Percentiles rank a stretch among this genome's conserved stretches.
Conservation (phyloP, 2,797 vertebrate species). For the Cheirogaleus major region DNA sequence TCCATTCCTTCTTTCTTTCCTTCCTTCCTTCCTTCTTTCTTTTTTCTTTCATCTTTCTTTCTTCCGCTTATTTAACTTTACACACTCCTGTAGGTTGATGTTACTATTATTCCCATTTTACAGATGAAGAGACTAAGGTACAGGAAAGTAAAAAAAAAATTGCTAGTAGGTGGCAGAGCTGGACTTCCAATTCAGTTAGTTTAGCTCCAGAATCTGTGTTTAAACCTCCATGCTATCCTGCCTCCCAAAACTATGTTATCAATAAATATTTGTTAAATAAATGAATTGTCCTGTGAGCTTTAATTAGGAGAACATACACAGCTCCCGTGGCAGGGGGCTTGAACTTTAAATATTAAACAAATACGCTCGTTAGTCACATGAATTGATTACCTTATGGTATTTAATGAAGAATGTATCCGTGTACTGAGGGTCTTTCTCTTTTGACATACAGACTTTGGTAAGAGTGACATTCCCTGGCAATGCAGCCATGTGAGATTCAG, state of each 20-base stretch:
- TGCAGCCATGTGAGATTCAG: background rate
- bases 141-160: background rate
- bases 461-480: background rate
- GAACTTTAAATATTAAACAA: background rate
- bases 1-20: accelerated
- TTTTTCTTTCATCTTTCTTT: too few species aligned
- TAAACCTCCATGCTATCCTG: background rate
- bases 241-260: background rate
- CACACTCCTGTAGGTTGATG: background rate
- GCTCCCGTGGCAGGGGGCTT: background rate
- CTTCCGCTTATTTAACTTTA: background rate
- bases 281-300: background rate
- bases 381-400: background rate
- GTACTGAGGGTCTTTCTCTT: background rate
- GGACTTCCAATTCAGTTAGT: background rate
- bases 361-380: background rate
- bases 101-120: background rate
- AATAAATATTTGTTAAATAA: background rate
- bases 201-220: background rate
- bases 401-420: background rate
- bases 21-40: too few species aligned
- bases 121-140: background rate
- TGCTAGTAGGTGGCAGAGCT: background rate
- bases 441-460: background rate
- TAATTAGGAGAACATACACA: background rate